Conservation (phyloP, 2,113 vertebrate genomes). For the Colius striatus region DNA sequence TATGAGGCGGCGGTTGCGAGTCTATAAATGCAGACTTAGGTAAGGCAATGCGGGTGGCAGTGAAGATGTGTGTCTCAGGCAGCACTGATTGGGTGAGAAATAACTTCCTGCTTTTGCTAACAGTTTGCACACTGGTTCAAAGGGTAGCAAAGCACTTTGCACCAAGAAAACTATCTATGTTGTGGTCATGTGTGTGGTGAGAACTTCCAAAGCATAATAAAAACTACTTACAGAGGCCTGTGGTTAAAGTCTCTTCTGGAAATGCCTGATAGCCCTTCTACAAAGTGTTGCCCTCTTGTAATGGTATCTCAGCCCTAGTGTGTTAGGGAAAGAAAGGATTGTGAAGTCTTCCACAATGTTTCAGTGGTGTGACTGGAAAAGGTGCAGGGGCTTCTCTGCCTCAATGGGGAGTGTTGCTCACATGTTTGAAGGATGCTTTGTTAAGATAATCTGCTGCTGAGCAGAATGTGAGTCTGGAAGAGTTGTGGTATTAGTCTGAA, state of each 20-base stretch:
- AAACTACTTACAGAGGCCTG: constrained; percentile 6
- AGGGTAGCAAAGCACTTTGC: constrained; percentile 11
- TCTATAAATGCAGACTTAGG: background rate
- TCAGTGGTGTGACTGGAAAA: background rate
- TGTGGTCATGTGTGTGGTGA: background rate
- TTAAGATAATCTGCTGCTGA: background rate
- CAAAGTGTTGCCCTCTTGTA: background rate
- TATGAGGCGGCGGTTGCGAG: background rate
- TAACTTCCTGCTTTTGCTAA: constrained; percentile 46
- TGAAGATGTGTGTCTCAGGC: background rate
- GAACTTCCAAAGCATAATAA: constrained; percentile 52
- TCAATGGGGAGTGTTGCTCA: background rate
- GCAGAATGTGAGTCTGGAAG: background rate
- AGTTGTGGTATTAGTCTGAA: background rate
- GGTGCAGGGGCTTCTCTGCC: background rate
- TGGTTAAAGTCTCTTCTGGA: constrained; percentile 34
- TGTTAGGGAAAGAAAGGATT: background rate
- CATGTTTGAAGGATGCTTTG: background rate
- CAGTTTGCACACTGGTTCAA: constrained; percentile 17
- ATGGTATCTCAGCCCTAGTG: background rate
- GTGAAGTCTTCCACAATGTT: background rate
- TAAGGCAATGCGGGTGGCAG: background rate
- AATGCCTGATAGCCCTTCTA: background rate
- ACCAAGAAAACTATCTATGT: background rate
- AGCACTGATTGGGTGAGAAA: background rate